These are phyloP conservation scores for Catalaphyllia jardinei DNA, from an alignment of 64 coral and sea anemone species.

Conservation along the genomic window DNA sequence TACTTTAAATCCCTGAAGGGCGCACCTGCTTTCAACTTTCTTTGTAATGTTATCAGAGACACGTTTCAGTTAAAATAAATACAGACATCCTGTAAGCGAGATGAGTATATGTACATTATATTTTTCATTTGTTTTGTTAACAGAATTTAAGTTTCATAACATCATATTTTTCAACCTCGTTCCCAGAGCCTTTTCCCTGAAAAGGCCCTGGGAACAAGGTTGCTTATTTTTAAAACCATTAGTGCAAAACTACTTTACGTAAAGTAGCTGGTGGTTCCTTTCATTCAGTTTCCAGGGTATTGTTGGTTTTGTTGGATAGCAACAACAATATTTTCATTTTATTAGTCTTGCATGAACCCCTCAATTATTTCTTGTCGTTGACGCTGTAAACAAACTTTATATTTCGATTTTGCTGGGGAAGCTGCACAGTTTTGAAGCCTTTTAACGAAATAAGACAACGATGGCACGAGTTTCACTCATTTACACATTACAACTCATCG, in stretches of 20 bases:
- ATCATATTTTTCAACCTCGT: no score
- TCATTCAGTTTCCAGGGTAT: background rate
- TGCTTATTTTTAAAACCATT: no score
- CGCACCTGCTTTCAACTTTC: no score
- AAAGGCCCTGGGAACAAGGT: no score
- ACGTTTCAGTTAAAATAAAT: no score
- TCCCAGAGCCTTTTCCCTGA: no score
- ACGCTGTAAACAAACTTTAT: background rate
- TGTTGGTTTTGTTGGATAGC: background rate
- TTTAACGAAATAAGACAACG: background rate
- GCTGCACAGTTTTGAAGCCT: background rate
- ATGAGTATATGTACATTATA: no score
- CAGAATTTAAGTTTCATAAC: no score
- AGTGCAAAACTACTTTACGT: background rate
- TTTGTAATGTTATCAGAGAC: no score
- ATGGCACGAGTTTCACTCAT: background rate
- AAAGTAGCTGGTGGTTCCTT: background rate
- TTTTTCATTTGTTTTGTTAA: no score
- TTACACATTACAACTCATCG: constrained; percentile 5
- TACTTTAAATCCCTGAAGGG: no score
- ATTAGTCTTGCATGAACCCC: background rate
- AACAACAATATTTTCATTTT: background rate
- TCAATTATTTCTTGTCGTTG: background rate
- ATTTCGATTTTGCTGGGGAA: background rate
- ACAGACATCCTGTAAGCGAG: no score